phyloP scores from a whole-genome alignment of 1,140 invertebrate genomes.

The Eueides isabella region DNA sequence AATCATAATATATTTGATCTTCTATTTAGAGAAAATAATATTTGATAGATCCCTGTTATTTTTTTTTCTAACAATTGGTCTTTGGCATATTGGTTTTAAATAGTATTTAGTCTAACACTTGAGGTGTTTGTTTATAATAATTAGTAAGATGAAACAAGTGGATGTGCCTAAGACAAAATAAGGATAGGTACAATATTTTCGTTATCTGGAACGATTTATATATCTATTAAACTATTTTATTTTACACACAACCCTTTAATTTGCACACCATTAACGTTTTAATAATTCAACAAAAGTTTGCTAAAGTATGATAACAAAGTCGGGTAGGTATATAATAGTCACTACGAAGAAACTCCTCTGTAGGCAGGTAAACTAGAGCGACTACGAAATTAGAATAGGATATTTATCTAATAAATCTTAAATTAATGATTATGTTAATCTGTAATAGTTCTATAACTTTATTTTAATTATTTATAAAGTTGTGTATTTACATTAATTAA shows the following conservation, averaged over 20 bases:
- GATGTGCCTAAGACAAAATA: slow-evolving; percentile 63
- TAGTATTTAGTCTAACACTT: slow-evolving; percentile 50
- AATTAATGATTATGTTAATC: slow-evolving; percentile 79
- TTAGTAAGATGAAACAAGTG: slow-evolving; percentile 41
- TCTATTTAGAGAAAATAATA: slow-evolving; percentile 64
- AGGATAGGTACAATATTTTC: slow-evolving; percentile 54
- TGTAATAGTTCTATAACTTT: slow-evolving; percentile 76
- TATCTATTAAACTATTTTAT: slow-evolving; percentile 78
- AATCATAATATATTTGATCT: slow-evolving; percentile 54
- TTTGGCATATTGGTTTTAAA: slow-evolving; percentile 74
- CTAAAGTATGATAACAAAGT: slow-evolving; percentile 49
- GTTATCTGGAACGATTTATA: slow-evolving; percentile 66
- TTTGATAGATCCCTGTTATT: slow-evolving; percentile 74
- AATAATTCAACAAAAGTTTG: slow-evolving; percentile 62
- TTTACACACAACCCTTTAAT: slow-evolving; percentile 82
- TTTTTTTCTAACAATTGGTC: slow-evolving; percentile 73
- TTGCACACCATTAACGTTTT: slow-evolving; percentile 78
- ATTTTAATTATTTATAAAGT: slow-evolving; percentile 78
- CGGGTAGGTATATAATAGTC: slow-evolving; percentile 47
- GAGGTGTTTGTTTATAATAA: slow-evolving; percentile 32
- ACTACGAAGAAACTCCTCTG: slow-evolving; percentile 51
- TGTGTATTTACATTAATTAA: slow-evolving; percentile 73
- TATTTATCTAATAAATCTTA: slow-evolving; percentile 71
- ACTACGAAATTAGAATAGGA: slow-evolving; percentile 75
- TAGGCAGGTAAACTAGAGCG: slow-evolving; percentile 68